These are phyloP conservation scores for Dissostichus mawsoni DNA, from an alignment of 2,113 vertebrate species.

Conservation along the genomic window DNA sequence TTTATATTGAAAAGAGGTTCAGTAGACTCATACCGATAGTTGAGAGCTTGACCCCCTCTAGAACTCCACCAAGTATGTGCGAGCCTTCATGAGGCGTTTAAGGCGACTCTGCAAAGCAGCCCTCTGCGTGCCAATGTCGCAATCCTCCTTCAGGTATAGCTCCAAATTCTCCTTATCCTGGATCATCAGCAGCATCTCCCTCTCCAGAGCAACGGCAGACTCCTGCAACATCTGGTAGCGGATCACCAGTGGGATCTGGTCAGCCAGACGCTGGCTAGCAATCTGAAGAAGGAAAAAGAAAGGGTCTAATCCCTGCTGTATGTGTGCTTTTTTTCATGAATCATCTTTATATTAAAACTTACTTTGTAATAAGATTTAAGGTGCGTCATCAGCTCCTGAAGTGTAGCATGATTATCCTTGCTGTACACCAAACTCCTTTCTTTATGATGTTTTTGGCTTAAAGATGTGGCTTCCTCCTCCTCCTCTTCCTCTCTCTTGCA, in stretches of 20 bases:
- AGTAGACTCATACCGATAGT: too few relatives aligned
- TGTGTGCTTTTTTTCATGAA: not conserved
- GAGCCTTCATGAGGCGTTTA: constrained; percentile 83
- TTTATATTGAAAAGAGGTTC: too few relatives aligned
- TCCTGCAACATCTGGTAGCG: constrained; percentile 85
- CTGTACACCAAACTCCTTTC: not conserved
- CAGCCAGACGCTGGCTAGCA: constrained; percentile 82
- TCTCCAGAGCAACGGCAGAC: constrained; percentile 79
- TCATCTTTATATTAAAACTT: constrained; percentile 27
- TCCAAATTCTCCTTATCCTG: constrained; percentile 79
- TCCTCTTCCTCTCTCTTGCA: constrained; percentile 1
- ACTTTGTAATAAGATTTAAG: constrained; percentile 78
- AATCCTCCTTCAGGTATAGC: constrained; percentile 84
- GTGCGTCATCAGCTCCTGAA: constrained; percentile 75
- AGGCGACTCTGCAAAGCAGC: constrained; percentile 72
- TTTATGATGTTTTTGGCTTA: fast-evolving
- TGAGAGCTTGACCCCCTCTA: constrained; percentile 36
- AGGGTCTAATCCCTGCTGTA: not conserved
- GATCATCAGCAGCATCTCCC: constrained; percentile 85
- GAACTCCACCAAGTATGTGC: constrained; percentile 78
- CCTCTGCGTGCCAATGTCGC: constrained; percentile 80
- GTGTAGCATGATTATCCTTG: constrained; percentile 29
- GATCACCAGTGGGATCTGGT: constrained; percentile 89
- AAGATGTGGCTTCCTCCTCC: constrained; percentile 2
- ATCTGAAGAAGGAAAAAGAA: constrained; percentile 79